Conservation (phyloP, 1,140 invertebrate species). For the Harlomillsia oculata region DNA sequence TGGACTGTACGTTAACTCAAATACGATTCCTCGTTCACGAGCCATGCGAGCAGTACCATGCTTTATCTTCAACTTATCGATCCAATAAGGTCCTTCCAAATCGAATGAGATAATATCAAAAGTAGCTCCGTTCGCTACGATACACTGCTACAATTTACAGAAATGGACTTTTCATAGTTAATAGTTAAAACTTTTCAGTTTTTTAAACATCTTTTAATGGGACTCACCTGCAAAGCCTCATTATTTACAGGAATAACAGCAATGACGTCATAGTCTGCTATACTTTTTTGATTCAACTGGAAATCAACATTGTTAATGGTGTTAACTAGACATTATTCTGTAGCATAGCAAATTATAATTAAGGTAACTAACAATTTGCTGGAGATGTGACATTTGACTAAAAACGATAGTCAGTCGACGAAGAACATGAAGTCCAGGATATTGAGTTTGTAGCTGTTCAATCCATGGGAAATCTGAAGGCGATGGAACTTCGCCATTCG, state of each 20-base stretch:
- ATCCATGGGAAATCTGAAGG: constrained; percentile 12
- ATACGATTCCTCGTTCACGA: constrained; percentile 18
- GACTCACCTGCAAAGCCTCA: constrained; percentile 25
- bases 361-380: constrained; percentile 16
- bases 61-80: constrained; percentile 19
- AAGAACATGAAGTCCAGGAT: constrained; percentile 14
- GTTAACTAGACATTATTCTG: too few relatives aligned
- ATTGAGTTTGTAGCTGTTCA: background rate
- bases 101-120: constrained; percentile 32
- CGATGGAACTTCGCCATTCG: background rate
- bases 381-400: constrained; percentile 16
- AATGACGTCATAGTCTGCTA: constrained; percentile 17
- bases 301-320: too few relatives aligned
- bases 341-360: too few relatives aligned
- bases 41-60: constrained; percentile 19
- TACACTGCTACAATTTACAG: constrained; percentile 6
- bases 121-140: constrained; percentile 4
- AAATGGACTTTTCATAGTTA: too few relatives aligned
- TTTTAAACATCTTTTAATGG: too few relatives aligned
- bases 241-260: constrained; percentile 23
- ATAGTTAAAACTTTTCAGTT: background rate
- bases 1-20: constrained; percentile 27
- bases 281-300: constrained; percentile 13
- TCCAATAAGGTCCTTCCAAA: constrained; percentile 31
- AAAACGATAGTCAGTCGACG: constrained; percentile 23